A percentile compares a stretch with the other conserved stretches of the same genome.
These are phyloP conservation scores for Brachionus rotundiformis DNA, from an alignment of 1,140 invertebrate genomes.

Conservation along the genomic window DNA sequence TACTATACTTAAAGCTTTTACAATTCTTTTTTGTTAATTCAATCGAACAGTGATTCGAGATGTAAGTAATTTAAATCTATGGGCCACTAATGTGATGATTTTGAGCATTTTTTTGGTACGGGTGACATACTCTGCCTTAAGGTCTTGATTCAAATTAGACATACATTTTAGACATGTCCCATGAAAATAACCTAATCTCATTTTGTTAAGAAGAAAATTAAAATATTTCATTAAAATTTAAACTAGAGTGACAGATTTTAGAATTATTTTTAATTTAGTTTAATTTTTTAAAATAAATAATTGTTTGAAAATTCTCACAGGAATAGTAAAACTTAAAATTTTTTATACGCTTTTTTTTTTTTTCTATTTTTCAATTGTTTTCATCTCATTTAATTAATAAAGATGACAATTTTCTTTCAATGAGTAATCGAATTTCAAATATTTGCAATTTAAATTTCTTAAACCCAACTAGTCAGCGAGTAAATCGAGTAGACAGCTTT, in stretches of 20 bases:
- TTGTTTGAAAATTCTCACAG: not conserved
- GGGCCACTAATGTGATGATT: not conserved
- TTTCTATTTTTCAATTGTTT: too few relatives aligned
- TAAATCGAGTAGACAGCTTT: not conserved
- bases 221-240: not conserved
- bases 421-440: constrained; percentile 28
- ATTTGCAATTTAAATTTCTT: constrained; percentile 20
- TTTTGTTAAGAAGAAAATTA: not conserved
- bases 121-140: not conserved
- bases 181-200: too few relatives aligned
- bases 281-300: not conserved
- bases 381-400: not conserved
- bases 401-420: constrained; percentile 31
- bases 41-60: not conserved
- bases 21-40: not conserved
- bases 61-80: not conserved
- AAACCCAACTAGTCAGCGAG: not conserved
- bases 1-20: not conserved
- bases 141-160: not conserved
- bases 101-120: not conserved
- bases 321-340: not conserved
- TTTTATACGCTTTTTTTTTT: too few relatives aligned
- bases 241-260: not conserved
- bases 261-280: not conserved
- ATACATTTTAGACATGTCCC: not conserved